Conservation (phyloP, 2,888 invertebrate species). For the Eumacrocentrus americanus region DNA sequence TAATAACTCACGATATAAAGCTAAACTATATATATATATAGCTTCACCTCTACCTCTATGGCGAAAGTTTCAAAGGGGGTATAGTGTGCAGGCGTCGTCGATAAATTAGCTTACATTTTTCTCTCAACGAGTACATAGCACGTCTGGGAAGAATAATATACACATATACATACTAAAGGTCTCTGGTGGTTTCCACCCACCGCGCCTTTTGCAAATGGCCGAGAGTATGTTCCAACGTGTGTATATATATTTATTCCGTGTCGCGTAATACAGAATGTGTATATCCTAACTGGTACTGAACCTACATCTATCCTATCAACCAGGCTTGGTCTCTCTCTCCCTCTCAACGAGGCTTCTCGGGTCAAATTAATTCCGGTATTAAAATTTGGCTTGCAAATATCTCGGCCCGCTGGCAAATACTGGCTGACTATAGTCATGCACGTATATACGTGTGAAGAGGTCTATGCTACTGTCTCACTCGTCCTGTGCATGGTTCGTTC, state of each 20-base stretch:
- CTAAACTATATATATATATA: constrained; percentile 8
- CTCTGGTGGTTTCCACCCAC: constrained; percentile 32
- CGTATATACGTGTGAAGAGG: constrained; percentile 22
- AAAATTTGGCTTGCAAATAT: constrained; percentile 63
- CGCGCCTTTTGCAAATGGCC: constrained; percentile 25
- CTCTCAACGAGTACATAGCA: constrained; percentile 23
- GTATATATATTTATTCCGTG: constrained; percentile 7
- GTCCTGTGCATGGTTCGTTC: background rate
- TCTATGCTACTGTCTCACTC: constrained; percentile 9
- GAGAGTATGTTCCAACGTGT: background rate
- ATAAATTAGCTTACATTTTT: constrained; percentile 54
- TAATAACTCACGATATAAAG: constrained; percentile 56
- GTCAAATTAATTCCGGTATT: constrained; percentile 63
- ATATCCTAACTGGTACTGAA: constrained; percentile 5
- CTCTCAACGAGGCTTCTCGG: constrained; percentile 47
- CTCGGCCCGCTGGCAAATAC: constrained; percentile 51
- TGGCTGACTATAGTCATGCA: constrained; percentile 34
- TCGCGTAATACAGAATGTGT: constrained; percentile 4
- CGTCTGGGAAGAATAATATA: background rate
- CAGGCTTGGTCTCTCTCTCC: constrained; percentile 10
- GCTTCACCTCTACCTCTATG: constrained; percentile 10
- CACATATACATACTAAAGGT: constrained; percentile 28
- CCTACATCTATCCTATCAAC: constrained; percentile 33
- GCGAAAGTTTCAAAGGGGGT: constrained; percentile 6
- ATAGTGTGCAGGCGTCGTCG: constrained; percentile 40